These are phyloP conservation scores for Sphaerodactylus townsendi DNA, from an alignment of 2,113 vertebrate species.

Conservation along the genomic window DNA sequence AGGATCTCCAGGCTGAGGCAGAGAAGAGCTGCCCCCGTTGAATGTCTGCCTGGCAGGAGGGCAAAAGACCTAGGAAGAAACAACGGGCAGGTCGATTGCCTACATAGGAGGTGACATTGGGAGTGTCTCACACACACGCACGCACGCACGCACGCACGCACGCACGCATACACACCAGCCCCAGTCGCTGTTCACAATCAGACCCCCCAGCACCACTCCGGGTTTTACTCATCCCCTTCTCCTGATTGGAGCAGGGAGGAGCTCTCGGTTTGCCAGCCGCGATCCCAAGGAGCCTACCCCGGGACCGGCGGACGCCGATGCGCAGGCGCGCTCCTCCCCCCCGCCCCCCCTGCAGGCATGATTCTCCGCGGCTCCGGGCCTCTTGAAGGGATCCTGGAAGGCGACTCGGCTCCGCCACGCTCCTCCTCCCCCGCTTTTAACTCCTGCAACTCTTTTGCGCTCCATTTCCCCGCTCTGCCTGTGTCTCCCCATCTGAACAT, in stretches of 20 bases:
- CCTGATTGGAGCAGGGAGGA: background rate
- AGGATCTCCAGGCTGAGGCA: no score
- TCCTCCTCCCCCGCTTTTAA: conserved; percentile 55
- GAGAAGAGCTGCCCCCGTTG: background rate
- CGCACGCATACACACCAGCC: no score
- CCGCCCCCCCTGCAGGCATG: conserved; percentile 14
- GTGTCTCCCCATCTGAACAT: conserved; percentile 63
- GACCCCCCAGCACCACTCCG: no score
- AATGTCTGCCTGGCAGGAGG: background rate
- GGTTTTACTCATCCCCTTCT: background rate
- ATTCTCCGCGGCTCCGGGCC: background rate
- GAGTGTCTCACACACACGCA: no score
- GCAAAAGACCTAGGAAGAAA: background rate
- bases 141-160: no score
- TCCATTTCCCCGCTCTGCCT: conserved; percentile 28
- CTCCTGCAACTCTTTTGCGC: conserved; percentile 52
- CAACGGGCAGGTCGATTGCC: background rate
- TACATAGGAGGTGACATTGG: no score
- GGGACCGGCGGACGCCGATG: conserved; percentile 8
- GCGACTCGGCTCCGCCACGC: conserved; percentile 20
- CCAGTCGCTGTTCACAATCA: no score
- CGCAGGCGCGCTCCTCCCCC: conserved; percentile 33
- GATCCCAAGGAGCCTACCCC: background rate
- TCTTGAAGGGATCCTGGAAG: conserved; percentile 9
- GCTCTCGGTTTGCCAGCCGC: background rate